phyloP scores from a whole-genome alignment of 2,797 vertebrate species.

The Spatula versicolor region DNA sequence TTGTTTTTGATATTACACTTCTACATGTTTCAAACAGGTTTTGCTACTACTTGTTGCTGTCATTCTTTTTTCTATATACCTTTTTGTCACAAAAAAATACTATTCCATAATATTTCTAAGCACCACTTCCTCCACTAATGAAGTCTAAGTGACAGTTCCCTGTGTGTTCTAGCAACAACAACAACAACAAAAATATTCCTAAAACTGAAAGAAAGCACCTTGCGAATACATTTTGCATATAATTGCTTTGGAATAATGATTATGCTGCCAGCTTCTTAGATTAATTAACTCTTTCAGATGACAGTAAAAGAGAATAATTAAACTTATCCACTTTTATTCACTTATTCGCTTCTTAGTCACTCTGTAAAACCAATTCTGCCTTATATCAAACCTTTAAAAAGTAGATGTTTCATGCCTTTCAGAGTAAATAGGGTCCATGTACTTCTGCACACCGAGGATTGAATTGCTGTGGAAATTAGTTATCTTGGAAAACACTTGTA shows the following conservation, averaged over 20 bases:
- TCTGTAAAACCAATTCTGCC: not conserved
- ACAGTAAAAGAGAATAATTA: slow-evolving; percentile 11
- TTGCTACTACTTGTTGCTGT: not conserved
- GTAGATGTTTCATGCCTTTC: not conserved
- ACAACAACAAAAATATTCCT: not conserved
- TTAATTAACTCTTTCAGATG: slow-evolving; percentile 38
- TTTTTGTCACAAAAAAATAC: not conserved
- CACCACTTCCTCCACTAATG: not conserved
- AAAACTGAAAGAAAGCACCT: not conserved
- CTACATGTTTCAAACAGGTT: not conserved
- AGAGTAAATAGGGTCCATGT: not conserved
- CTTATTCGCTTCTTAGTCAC: not conserved
- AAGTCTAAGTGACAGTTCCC: not conserved
- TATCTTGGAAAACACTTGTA: not conserved
- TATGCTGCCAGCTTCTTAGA: slow-evolving; percentile 20
- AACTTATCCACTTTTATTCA: not conserved
- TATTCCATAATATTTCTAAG: not conserved
- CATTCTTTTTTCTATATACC: not conserved
- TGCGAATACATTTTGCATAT: not conserved
- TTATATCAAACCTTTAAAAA: not conserved
- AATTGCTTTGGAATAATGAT: slow-evolving; percentile 27
- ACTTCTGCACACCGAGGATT: not conserved
- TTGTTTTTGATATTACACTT: not conserved
- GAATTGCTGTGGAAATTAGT: not conserved
- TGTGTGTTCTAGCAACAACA: not conserved